Evolutionary conservation across 2,797 vertebrate species (phyloP), one percentile per base, ranked within the genome.

Genomic region (Sebastes ruberrimus): DNA sequence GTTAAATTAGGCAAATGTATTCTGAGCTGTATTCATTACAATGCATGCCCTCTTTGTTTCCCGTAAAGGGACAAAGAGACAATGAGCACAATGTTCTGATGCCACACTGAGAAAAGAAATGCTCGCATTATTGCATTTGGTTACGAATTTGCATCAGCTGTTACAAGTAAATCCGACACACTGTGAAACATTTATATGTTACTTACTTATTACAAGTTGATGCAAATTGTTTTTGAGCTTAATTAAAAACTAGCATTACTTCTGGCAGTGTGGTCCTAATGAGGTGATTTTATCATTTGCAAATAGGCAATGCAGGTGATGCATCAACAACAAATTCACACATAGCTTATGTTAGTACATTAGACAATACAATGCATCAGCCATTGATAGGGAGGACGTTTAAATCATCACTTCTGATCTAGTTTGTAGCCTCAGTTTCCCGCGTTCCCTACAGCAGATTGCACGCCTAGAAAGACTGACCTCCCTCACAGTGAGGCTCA

Each of bases 1-100:
- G 28, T 83, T 67, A 72, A 85, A 89, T 89, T 83, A 85, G 78
- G 92, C 82, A 95, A 93, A 95, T 95, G 95, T 95, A 95, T 95
- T 95, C 93, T 90, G 94, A 96, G 94, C 95, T 95, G 94, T 92
- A 80, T 90, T 86, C 82, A 72, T 90, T 87, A 82, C 65, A 73
- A 77, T 81, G 85, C 81, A 77, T 78, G 87, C 82, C 80, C 76
- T 89, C 89, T 93, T 93, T 94, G 91, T 88, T 92, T 89, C 85
- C 86, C 73, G 27, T 65, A 61, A 52, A 81, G 85, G 88, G 91
- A 84, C 90, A 94, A 93, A 94, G 90, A 93, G 86, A 86, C 79
- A 71, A 83, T 87, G 91, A 76, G 81, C 46, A 71, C 83, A 67
- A 85, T 89, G 87, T 88, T 91, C 85, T 86, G 85, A 88, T 1